These are phyloP conservation scores for Eubucco bourcierii DNA, from an alignment of 2,113 vertebrate species.

Conservation along the genomic window DNA sequence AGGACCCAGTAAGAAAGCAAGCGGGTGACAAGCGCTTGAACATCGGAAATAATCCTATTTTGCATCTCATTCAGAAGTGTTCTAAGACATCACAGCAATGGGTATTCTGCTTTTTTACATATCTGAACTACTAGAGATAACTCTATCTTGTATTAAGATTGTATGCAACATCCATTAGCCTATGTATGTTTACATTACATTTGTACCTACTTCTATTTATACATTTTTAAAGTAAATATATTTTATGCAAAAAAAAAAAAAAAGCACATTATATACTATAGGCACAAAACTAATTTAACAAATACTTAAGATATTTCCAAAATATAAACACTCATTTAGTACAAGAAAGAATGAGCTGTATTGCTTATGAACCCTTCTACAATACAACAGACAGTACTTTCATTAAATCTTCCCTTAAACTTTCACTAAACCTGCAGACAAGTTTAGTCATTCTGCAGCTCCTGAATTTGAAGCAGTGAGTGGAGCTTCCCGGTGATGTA, in stretches of 20 bases:
- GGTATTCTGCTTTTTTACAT: neutral
- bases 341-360: neutral
- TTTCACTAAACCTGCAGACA: neutral
- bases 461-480: slow-evolving; percentile 3
- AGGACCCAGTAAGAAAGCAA: neutral
- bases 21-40: neutral
- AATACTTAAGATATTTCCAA: neutral
- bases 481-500: neutral
- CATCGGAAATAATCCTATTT: neutral
- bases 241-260: neutral
- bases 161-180: neutral
- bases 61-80: neutral
- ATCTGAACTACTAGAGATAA: neutral
- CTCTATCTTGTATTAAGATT: neutral
- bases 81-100: neutral
- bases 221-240: neutral
- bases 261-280: neutral
- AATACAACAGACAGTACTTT: neutral
- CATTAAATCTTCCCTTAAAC: slow-evolving; percentile 33
- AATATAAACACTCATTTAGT: neutral
- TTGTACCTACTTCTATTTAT: neutral
- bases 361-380: neutral
- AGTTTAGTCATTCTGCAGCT: neutral
- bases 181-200: neutral
- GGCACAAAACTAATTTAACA: neutral